Base-by-base conservation (phyloP, 2,797 vertebrate species). In the Rhyacichthys aspro region DNA sequence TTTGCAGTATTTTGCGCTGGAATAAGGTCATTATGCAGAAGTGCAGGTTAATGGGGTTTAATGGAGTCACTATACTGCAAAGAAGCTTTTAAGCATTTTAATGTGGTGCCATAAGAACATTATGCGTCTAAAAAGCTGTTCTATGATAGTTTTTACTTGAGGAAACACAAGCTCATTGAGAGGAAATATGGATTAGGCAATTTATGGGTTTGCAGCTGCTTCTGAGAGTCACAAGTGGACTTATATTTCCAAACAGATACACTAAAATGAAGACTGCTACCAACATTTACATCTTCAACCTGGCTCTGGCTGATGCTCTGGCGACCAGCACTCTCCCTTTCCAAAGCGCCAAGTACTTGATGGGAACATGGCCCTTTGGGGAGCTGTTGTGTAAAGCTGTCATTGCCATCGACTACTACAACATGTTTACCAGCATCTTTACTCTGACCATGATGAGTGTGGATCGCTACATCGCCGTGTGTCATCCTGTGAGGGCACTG, bases 351-450 rank as follows among this genome's bases (percentile, higher is more conserved):
- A 98, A 98, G 82, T 97, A 96, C 84, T 89, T 99, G 81, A 95
- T 99, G 97, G 90, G 89, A 59, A 97, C 95, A 0, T 99, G 97
- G 97, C 96, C 97, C 0, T 99, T 99, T 0, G 97, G 97, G 3
- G 89, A 97, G 78, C 85, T 93, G 45, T 78, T 98, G 79, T 99
- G 97, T 80, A 99, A 99, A 81, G 76, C 91, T 0, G 92, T 98
- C 60, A 94, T 98, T 5, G 96, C 94, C 83, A 98, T 98, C 0
- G 97, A 98, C 90, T 98, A 99, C 90, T 99, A 99, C 90, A 98
- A 99, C 78, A 99, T 99, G 97, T 98, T 99, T 89, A 98, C 96
- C 75, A 98, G 97, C 81, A 99, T 96, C 91, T 96, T 99, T 82
- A 99, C 96, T 0, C 94, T 99, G 76, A 99, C 97, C 62, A 98